Percentiles rank a stretch among this genome's conserved stretches.
Evolutionary conservation across 2,113 vertebrate species (phyloP).

Genomic region (Gobiocypris rarus): DNA sequence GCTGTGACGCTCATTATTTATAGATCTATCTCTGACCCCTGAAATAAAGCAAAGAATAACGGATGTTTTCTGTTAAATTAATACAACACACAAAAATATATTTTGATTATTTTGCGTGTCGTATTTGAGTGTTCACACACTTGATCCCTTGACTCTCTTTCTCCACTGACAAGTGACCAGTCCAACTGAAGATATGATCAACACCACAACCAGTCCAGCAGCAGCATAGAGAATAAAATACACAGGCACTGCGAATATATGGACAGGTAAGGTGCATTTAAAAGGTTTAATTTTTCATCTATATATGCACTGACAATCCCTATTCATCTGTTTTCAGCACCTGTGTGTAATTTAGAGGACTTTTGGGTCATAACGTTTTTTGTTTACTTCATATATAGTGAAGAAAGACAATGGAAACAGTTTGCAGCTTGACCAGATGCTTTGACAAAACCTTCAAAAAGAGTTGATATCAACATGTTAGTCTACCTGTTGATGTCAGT

Average conservation of each 20-base stretch:
- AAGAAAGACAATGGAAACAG: background rate
- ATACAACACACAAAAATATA: no score
- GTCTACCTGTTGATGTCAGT: background rate
- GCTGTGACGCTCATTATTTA: background rate
- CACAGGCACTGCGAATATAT: slow-evolving; percentile 6
- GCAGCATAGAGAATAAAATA: background rate
- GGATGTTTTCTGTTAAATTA: no score
- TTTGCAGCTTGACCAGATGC: background rate
- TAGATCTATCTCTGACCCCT: background rate
- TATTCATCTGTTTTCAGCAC: background rate
- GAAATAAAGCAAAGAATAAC: slow-evolving; percentile 1
- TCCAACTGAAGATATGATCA: background rate
- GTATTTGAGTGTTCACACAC: background rate
- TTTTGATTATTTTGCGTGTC: background rate
- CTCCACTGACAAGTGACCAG: slow-evolving; percentile 10
- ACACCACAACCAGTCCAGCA: background rate
- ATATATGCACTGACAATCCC: no score
- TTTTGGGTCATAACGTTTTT: background rate
- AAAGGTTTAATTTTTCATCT: no score
- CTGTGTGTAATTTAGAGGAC: background rate
- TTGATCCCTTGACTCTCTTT: background rate
- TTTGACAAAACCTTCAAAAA: background rate
- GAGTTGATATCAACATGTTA: background rate
- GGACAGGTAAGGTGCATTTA: background rate
- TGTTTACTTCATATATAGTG: background rate